Conservation (phyloP, 2,797 vertebrate species). For the Liasis olivaceus region DNA sequence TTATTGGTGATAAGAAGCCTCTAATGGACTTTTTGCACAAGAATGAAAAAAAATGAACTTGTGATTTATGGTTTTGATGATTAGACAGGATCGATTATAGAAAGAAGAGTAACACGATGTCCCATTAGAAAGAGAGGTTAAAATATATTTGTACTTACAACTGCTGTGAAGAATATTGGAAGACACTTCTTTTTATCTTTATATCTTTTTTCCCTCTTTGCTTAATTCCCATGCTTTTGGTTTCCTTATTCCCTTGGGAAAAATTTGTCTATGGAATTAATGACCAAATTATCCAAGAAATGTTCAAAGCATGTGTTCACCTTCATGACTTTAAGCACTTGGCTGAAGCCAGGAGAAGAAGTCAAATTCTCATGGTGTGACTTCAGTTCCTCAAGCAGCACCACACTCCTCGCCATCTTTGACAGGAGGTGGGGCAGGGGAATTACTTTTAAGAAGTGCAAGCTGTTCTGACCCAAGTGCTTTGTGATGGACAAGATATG, state of each 20-base stretch:
- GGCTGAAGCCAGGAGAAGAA: constrained; percentile 47
- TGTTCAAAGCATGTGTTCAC: constrained; percentile 61
- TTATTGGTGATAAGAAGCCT: no score
- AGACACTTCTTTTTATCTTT: no score
- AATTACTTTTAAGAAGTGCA: neutral
- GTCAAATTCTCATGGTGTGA: neutral
- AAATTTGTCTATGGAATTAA: constrained; percentile 35
- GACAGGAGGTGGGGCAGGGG: neutral
- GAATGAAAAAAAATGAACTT: no score
- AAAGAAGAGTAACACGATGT: no score
- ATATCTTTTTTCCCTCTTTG: constrained; percentile 36
- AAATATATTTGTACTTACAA: no score
- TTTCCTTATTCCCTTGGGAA: fast-evolving
- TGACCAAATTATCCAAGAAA: constrained; percentile 52
- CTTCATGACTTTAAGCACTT: constrained; percentile 62
- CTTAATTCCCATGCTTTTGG: constrained; percentile 5
- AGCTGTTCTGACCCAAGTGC: neutral
- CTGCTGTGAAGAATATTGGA: no score
- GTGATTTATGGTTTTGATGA: no score
- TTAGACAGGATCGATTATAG: no score
- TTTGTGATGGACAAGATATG: neutral
- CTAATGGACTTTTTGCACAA: no score
- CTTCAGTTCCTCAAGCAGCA: constrained; percentile 34
- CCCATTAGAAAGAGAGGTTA: no score
- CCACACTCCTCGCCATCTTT: neutral